A percentile compares a stretch with the other conserved stretches of the same genome.
Evolutionary conservation across 2,113 vertebrate genomes (phyloP).

Genomic region (Daubentonia madagascariensis): DNA sequence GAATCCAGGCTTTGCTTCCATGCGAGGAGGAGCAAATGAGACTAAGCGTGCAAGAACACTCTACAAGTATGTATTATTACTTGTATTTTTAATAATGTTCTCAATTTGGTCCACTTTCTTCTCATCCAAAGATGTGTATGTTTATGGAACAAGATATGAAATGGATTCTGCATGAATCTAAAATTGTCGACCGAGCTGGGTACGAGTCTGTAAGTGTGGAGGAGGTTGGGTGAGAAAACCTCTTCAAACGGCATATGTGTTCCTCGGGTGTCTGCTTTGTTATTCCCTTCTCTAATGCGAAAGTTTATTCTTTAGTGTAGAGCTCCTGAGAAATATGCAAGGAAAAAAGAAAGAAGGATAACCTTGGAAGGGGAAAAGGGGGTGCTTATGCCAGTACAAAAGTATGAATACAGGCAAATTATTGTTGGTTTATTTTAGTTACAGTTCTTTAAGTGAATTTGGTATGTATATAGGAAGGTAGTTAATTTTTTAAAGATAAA

Average conservation of each 20-base stretch:
- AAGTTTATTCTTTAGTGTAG: background rate
- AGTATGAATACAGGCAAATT: background rate
- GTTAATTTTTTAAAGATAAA: conserved; percentile 41
- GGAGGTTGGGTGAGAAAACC: background rate
- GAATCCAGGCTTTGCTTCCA: background rate
- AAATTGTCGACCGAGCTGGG: background rate
- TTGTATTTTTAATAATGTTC: background rate
- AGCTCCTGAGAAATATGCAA: background rate
- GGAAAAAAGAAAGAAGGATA: background rate
- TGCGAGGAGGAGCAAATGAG: background rate
- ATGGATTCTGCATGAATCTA: background rate
- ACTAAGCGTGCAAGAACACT: accelerated
- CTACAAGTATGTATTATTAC: background rate
- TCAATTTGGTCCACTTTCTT: background rate
- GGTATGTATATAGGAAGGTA: background rate
- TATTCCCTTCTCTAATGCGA: background rate
- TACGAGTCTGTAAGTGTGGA: background rate
- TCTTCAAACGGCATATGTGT: background rate
- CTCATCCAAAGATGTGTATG: background rate
- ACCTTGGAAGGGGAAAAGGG: background rate
- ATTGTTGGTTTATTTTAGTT: background rate
- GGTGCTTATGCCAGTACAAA: background rate
- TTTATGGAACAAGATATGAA: conserved; percentile 14
- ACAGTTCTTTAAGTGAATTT: background rate
- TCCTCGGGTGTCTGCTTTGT: background rate